These are phyloP conservation scores for Mallotus villosus DNA, from an alignment of 2,797 vertebrate genomes.

Conservation along the genomic window DNA sequence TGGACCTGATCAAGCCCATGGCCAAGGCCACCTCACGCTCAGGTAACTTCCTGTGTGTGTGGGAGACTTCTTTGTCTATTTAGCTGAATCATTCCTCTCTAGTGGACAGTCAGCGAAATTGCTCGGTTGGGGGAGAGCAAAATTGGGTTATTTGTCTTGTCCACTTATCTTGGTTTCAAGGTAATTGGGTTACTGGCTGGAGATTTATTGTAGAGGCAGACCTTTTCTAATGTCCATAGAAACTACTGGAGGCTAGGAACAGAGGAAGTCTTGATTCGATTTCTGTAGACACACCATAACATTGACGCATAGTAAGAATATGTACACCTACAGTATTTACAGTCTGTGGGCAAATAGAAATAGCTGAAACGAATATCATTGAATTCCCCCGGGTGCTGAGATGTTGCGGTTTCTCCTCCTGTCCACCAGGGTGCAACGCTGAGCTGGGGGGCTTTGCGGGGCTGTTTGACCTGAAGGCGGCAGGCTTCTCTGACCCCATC, in stretches of 20 bases:
- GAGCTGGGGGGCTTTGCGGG: constrained; percentile 96
- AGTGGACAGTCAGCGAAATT: too few species aligned
- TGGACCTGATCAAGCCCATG: constrained; percentile 91
- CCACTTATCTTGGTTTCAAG: background rate
- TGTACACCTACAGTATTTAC: too few species aligned
- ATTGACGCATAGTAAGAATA: too few species aligned
- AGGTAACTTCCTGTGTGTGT: constrained; percentile 72
- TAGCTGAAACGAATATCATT: too few species aligned
- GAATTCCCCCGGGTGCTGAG: too few species aligned
- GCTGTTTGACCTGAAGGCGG: constrained; percentile 91
- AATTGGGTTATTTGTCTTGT: constrained; percentile 5
- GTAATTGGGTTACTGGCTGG: background rate
- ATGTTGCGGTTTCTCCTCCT: background rate
- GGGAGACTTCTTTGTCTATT: background rate
- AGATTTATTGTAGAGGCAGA: background rate
- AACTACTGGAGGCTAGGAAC: background rate
- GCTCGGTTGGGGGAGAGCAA: background rate
- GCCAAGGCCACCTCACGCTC: constrained; percentile 89
- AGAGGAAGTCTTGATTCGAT: background rate
- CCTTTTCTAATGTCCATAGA: background rate
- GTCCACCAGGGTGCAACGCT: constrained; percentile 82
- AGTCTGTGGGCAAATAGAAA: too few species aligned
- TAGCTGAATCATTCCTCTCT: background rate
- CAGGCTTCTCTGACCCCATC: constrained; percentile 90
- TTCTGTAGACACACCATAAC: background rate